Evolutionary conservation across 2,888 invertebrate genomes (phyloP).

Genomic region (Parnassius apollo): DNA sequence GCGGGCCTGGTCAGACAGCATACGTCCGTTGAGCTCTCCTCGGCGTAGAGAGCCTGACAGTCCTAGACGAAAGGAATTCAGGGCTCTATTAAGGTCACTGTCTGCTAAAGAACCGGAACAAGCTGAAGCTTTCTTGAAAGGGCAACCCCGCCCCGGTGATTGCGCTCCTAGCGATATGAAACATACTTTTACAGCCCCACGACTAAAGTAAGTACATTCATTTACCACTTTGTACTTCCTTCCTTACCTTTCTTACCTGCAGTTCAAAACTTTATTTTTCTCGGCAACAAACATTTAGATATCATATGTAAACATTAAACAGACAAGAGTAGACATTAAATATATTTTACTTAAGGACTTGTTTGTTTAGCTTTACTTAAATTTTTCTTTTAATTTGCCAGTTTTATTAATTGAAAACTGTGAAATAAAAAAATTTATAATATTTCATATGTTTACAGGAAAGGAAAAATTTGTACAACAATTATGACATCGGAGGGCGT

Average conservation of each 20-base stretch:
- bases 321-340: too few relatives aligned
- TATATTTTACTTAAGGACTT: too few relatives aligned
- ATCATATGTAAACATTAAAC: too few relatives aligned
- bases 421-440: not conserved
- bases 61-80: conserved; percentile 76
- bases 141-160: conserved; percentile 86
- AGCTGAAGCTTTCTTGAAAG: conserved; percentile 84
- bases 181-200: conserved; percentile 69
- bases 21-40: conserved; percentile 63
- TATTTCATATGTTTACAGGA: conserved; percentile 42
- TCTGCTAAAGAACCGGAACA: conserved; percentile 84
- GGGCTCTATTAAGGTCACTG: conserved; percentile 82
- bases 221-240: not conserved
- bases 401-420: not conserved
- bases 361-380: too few relatives aligned
- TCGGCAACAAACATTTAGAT: too few relatives aligned
- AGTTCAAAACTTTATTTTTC: too few relatives aligned
- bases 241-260: too few relatives aligned
- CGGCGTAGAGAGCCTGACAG: conserved; percentile 67
- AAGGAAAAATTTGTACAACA: conserved; percentile 68
- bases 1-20: conserved; percentile 77
- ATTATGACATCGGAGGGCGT: conserved; percentile 60
- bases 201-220: conserved; percentile 60
- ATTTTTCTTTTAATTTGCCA: too few relatives aligned
- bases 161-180: conserved; percentile 81